phyloP scores from a whole-genome alignment of 2,113 vertebrate species.

The Rhea americana region DNA sequence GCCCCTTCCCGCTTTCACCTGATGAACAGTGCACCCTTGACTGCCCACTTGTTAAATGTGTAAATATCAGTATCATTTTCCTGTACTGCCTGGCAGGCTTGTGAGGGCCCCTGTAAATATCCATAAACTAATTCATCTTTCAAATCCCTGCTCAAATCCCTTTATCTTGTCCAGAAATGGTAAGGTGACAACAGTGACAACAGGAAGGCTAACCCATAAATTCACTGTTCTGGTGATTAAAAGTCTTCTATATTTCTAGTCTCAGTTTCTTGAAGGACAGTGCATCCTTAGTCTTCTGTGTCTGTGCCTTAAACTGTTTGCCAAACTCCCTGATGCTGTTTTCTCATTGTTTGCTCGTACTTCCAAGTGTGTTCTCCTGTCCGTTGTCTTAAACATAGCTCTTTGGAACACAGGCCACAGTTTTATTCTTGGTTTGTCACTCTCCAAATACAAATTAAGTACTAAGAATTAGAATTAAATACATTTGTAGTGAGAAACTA shows the following conservation, averaged over 20 bases:
- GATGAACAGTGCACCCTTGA: neutral
- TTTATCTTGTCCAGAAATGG: neutral
- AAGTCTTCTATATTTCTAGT: neutral
- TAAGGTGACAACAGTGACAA: fast-evolving
- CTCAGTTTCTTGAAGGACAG: neutral
- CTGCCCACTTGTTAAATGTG: neutral
- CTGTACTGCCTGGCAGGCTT: neutral
- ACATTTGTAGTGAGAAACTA: neutral
- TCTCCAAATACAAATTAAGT: neutral
- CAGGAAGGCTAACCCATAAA: neutral
- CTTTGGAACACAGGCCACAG: neutral
- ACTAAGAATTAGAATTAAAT: neutral
- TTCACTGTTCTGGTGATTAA: neutral
- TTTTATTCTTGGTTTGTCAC: neutral
- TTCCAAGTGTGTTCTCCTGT: neutral
- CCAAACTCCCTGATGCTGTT: neutral
- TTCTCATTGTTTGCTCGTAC: neutral
- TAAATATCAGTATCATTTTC: fast-evolving
- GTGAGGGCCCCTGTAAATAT: neutral
- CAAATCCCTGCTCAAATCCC: neutral
- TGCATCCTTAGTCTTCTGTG: neutral
- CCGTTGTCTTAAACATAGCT: neutral
- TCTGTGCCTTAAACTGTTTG: neutral
- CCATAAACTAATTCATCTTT: neutral
- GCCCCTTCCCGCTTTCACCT: neutral